Base-by-base conservation (phyloP, 2,113 vertebrate species). In the Xiphophorus maculatus region DNA sequence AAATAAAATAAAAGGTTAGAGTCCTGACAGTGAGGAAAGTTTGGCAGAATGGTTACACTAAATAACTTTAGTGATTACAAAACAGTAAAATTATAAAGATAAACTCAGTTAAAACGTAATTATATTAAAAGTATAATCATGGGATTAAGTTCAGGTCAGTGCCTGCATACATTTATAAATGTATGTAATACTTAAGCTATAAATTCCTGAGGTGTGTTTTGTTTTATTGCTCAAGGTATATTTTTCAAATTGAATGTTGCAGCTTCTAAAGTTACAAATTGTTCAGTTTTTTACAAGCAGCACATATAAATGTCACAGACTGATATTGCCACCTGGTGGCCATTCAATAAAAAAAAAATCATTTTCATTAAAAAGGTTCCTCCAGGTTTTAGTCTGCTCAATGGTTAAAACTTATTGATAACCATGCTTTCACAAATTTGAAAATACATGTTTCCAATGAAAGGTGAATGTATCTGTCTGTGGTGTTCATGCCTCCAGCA, bases 271-370 rank as follows among this genome's bases (percentile, higher is more conserved):
- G 1, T 48, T 68, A 15, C 40, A 29, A 33, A 27, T 44, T n/a
- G 61, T 42, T 12, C 19, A 19, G 2, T 11, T 37, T 25, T 25
- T 54, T 19, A 17, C 5, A 0, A 30, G 12, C 62, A 60, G n/a
- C 5, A 7, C 2, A 11, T 5, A 8, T 3, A 14, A 33, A 35
- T 66, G 73, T 17, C 48, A 71, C 22, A 22, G 64, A 2, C 76
- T 29, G 4, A 64, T 0, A 44, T 48, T 63, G 69, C 91, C 91
- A 89, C 86, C 93, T 92, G 84, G 84, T 83, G 92, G 83, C 22
- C n/a, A 28, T 9, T 66, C 48, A 29, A 40, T 51, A 2, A 25
- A 25, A 58, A 22, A 25, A 58, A n/a, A 58, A 10, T n/a, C 7
- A 25, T n/a, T n/a, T 58, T 25, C 10, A 58, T 58, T n/a, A 58